phyloP scores from a whole-genome alignment of 2,113 vertebrate species.

The Meriones unguiculatus region DNA sequence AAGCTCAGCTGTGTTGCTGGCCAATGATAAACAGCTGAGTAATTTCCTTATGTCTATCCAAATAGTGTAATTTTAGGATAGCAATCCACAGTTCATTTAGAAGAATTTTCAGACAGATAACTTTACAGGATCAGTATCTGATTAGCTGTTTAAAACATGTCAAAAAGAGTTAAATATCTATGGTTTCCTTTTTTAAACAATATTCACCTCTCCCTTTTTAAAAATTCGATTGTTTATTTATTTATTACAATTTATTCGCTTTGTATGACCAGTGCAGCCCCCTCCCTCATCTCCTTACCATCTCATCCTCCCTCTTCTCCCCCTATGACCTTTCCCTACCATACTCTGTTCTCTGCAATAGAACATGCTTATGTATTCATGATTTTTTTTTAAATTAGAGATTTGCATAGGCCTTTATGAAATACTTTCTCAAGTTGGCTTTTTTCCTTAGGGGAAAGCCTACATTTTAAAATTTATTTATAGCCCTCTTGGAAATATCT shows the following conservation, averaged over 20 bases:
- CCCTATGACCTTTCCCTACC: background rate
- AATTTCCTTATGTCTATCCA: background rate
- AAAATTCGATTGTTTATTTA: no score
- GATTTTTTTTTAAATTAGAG: slow-evolving; percentile 65
- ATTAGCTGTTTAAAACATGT: slow-evolving; percentile 21
- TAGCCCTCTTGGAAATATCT: slow-evolving; percentile 1
- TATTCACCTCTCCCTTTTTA: no score
- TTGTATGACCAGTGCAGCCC: no score
- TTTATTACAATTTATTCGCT: background rate
- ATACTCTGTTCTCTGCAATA: slow-evolving; percentile 42
- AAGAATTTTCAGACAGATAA: slow-evolving; percentile 49
- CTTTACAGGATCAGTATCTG: slow-evolving; percentile 30
- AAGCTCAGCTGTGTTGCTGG: background rate
- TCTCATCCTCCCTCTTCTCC: no score
- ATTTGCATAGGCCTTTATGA: slow-evolving; percentile 68
- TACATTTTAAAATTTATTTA: slow-evolving; percentile 71
- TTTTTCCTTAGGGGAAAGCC: slow-evolving; percentile 71
- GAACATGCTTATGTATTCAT: slow-evolving; percentile 46
- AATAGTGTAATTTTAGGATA: slow-evolving; percentile 14
- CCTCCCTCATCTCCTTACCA: no score
- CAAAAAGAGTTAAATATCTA: slow-evolving; percentile 28
- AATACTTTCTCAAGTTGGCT: slow-evolving; percentile 71
- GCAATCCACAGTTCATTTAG: background rate
- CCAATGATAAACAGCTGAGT: background rate
- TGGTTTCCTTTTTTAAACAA: slow-evolving; percentile 12